Evolutionary conservation across 2,888 invertebrate genomes (phyloP), one percentile per base, ranked within the genome.

Genomic region (Nowickia ferox): DNA sequence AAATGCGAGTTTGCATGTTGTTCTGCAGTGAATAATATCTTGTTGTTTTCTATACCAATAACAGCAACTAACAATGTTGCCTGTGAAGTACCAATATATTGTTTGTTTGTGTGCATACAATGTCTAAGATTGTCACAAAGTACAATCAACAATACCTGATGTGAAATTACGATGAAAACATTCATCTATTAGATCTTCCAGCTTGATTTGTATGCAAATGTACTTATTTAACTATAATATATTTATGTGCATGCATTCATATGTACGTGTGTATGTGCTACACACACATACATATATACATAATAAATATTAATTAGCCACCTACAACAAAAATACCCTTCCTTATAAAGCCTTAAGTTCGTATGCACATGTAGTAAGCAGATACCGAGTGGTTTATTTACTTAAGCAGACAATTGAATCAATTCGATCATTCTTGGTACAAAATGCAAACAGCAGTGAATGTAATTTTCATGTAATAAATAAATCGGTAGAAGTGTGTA

Each of bases 161-260:
- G 71, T 71, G 22, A 77, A 68, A 77, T 59, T 46, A 51, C 42
- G 46, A 77, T 59, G 48, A 40, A 71, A 71, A 61, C 15, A 17
- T 53, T 71, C 63, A 78, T 53, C 69, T 69, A 61, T 61, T 61
- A 30, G 44, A 78, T 78, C 61, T 69, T 22, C 40, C 40, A 13
- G 77, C 69, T 84, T 78, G 84, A 78, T 78, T 78, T 63, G 51
- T 61, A 79, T 71, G 61, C 69, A 79, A 69, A 71, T 59, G 38
- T 63, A 10, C n/a, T 13, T 30, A 51, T n/a, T 5, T 15, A 22
- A n/a, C 13, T 30, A n/a, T 13, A 22, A 38, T 19, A 3, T 46
- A 19, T 13, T 9, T 15, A 66, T 40, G 6, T 44, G 40, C 40
- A 61, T 61, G 9, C 40, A 30, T 57, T 57, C 61, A 10, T 57